Evolutionary conservation across 2,888 invertebrate species (phyloP), one percentile per base, ranked within the genome.

Genomic region (Drosophila formosana): DNA sequence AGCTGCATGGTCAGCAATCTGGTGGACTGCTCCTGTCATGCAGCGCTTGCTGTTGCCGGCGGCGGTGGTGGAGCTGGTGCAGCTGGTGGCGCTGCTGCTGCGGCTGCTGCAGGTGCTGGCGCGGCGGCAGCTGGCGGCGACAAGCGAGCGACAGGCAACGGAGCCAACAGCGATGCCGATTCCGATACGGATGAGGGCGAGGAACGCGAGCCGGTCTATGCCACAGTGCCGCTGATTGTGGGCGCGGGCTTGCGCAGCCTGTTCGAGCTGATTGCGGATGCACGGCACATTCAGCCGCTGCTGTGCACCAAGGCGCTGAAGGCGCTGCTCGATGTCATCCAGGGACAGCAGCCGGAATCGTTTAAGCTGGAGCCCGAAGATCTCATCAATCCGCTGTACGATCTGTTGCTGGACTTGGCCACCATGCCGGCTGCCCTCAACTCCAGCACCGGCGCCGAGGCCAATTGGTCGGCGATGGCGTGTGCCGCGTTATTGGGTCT

Each of bases 401-500:
- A 96, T 75, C 94, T 98, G 82, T 93, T 99, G 52, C 93, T 97
- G 80, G 97, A 98, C 82, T 94, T 98, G 76, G 95, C 97, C 2
- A 96, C 96, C 49, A 95, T 95, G 72, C 94, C 94, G 76, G 94
- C 94, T 11, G 93, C 93, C 58, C 75, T 90, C 7, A 80, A 49
- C 8, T 93, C 93, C 78, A 80, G 77, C 32, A 69, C 80, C 2
- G 82, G 84, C 0, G 74, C 80, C 1, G 95, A 96, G 13, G 95
- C 94, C 72, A 95, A 94, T 79, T 94, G 98, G 84, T 97, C 97
- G 23, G 96, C 97, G 4, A 94, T 98, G 66, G 97, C 98, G 55
- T 97, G 98, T 91, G 96, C 99, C 1, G 98, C 98, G 81, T 94
- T 99, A 7, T 94, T 99, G 57, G 97, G 98, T 60, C 93, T 99